Conservation (phyloP, 2,888 invertebrate genomes). For the Patella caerulea region DNA sequence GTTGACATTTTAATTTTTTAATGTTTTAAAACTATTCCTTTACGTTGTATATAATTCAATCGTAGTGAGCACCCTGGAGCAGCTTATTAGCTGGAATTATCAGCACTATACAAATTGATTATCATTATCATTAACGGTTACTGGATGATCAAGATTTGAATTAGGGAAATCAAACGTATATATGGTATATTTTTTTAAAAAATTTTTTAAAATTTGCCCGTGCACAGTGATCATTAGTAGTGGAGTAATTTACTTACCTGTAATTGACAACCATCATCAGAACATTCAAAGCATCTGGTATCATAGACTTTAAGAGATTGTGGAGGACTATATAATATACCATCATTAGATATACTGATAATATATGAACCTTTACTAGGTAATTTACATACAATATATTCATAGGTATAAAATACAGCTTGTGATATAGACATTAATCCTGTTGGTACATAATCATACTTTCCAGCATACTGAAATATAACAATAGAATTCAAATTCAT, state of each 20-base stretch:
- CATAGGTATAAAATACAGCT: slow-evolving; percentile 34
- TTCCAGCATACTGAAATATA: slow-evolving; percentile 27
- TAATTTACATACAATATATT: slow-evolving; percentile 38
- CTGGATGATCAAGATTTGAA: too few species aligned
- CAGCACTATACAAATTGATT: too few species aligned
- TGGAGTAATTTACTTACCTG: slow-evolving; percentile 20
- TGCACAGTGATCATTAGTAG: too few species aligned
- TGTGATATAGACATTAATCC: slow-evolving; percentile 13
- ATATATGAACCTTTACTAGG: slow-evolving; percentile 35
- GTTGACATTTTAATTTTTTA: too few species aligned
- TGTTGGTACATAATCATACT: slow-evolving; percentile 14
- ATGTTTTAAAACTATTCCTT: too few species aligned
- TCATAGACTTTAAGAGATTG: slow-evolving; percentile 33
- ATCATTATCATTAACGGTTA: too few species aligned
- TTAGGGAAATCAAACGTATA: too few species aligned
- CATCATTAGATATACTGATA: slow-evolving; percentile 34
- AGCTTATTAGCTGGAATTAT: too few species aligned
- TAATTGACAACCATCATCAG: slow-evolving; percentile 22
- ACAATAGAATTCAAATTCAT: background rate
- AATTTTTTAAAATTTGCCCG: too few species aligned
- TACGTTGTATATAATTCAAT: too few species aligned
- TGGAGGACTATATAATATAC: slow-evolving; percentile 21
- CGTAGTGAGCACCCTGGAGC: too few species aligned
- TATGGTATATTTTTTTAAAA: too few species aligned
- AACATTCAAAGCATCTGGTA: slow-evolving; percentile 30